phyloP scores from a whole-genome alignment of 1,140 invertebrate genomes.

The Cydia amplana region DNA sequence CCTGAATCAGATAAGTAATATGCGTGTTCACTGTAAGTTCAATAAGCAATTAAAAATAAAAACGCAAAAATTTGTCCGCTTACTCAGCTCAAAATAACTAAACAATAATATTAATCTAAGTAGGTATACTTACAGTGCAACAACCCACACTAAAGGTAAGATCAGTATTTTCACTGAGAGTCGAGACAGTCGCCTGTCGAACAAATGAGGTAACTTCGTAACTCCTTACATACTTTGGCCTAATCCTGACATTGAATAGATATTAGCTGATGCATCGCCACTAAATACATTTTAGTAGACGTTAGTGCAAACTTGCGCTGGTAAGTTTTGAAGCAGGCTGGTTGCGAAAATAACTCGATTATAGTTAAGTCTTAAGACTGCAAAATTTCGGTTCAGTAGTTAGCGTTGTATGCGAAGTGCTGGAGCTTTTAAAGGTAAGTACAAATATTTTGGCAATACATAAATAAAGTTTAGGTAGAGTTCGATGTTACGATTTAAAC shows the following conservation, averaged over 20 bases:
- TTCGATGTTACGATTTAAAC: no score
- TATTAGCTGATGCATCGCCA: neutral
- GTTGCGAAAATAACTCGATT: neutral
- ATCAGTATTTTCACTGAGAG: neutral
- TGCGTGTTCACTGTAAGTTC: no score
- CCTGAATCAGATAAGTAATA: no score
- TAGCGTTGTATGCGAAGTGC: neutral
- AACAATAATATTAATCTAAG: no score
- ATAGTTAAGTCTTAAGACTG: neutral
- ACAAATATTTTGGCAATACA: no score
- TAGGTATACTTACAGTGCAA: neutral
- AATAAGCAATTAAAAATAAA: no score
- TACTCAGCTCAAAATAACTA: no score
- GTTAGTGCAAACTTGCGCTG: neutral
- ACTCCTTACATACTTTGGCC: neutral
- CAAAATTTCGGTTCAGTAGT: neutral
- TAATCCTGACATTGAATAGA: slow-evolving; percentile 11
- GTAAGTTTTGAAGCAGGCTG: neutral
- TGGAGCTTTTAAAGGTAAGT: no score
- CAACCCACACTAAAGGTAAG: neutral
- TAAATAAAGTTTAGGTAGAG: no score
- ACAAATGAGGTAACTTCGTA: neutral
- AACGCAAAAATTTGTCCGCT: no score
- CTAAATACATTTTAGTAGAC: neutral
- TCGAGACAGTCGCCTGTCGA: neutral